Percentiles rank a stretch among this genome's conserved stretches.
Conservation (phyloP, 2,888 invertebrate species). For the Ephialtes manifestator region DNA sequence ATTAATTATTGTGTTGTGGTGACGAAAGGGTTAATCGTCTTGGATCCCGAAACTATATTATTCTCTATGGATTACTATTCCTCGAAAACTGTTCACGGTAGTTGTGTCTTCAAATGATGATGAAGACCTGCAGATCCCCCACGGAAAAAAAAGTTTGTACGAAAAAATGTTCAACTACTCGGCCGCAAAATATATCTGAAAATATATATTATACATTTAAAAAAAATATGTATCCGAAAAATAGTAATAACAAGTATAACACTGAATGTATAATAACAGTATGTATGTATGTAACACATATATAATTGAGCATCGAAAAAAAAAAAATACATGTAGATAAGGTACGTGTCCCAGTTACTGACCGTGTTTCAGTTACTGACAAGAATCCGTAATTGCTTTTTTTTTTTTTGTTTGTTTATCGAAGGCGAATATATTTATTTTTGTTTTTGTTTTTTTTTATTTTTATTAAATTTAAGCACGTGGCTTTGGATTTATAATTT, state of each 20-base stretch:
- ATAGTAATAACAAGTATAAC: constrained; percentile 12
- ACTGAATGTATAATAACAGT: not conserved
- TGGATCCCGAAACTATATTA: constrained; percentile 27
- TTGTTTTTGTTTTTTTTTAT: not conserved
- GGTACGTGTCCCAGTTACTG: constrained; percentile 51
- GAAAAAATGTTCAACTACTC: constrained; percentile 42
- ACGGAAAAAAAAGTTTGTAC: constrained; percentile 57
- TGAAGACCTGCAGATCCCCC: constrained; percentile 52
- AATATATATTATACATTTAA: constrained; percentile 46
- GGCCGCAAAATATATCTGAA: constrained; percentile 55
- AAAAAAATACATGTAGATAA: constrained; percentile 38
- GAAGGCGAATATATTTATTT: not conserved
- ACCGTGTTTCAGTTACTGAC: constrained; percentile 19
- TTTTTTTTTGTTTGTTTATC: not conserved
- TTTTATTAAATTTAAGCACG: not conserved
- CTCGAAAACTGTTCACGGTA: constrained; percentile 25
- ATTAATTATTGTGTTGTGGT: not conserved
- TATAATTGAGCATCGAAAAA: constrained; percentile 15
- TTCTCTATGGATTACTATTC: not conserved
- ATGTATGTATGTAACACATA: constrained; percentile 9
- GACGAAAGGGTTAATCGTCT: constrained; percentile 44
- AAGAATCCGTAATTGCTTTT: not conserved
- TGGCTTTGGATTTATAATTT: not conserved
- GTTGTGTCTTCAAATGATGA: constrained; percentile 41
- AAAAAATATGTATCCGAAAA: constrained; percentile 10